Base-by-base conservation (phyloP, 2,113 vertebrate genomes). In the Brachirus orientalis region DNA sequence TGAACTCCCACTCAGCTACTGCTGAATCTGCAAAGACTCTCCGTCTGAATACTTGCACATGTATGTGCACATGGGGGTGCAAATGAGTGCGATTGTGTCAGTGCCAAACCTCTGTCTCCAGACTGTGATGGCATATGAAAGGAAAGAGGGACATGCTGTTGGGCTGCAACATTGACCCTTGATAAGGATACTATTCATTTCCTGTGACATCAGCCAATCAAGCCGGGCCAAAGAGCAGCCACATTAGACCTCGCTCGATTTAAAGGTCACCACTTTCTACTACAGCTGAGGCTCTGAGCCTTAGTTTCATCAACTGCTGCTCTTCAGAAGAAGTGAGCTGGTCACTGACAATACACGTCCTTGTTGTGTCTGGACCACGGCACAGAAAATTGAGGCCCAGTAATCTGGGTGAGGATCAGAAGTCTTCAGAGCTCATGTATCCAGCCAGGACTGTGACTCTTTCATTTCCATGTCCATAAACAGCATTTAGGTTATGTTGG, bases 201-300 rank as follows among this genome's bases (percentile, higher is more conserved):
- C 84, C 82, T 83, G 75, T 80, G 80, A 82, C 85, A 76, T 80
- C 64, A 60, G 55, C 72, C 73, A 75, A 90, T 90, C 76, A 80
- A 79, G 72, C n/a, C 1, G 19, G 80, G 79, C 77, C 82, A 90
- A 80, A 86, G 78, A 80, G 78, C 70, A 59, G 69, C 48, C 63
- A 43, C 73, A 53, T 70, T 64, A 54, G 89, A 79, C 84, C 76
- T 68, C 37, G 22, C 54, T 72, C 75, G 7, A 53, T 79, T 77
- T 58, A 74, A 75, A 82, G 76, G 83, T 77, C 87, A 74, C 17
- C 51, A 0, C 46, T 78, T 10, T 77, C 46, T 57, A 58, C 51
- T 56, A 56, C 2, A 17, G 36, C 65, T 11, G 41, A 57, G 72
- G 54, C 28, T 1, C 62, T 35, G 37, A 44, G 57, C 48, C 69